Conservation (phyloP, 1,140 invertebrate species). For the Protaetia brevitarsis region DNA sequence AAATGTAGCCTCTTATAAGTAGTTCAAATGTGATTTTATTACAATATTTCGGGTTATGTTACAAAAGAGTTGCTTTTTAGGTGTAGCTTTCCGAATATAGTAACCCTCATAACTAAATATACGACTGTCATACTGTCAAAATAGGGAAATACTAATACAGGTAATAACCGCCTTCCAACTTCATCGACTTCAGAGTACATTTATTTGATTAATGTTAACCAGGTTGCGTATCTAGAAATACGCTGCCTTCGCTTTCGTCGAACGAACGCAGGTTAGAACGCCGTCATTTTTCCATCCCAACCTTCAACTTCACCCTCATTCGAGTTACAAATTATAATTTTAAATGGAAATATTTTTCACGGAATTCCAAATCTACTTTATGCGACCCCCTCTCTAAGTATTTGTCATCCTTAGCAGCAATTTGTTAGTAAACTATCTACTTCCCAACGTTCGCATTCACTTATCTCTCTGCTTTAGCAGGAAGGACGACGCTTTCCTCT, state of each 20-base stretch:
- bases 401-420: conserved; percentile 22
- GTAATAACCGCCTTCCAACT: no score
- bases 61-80: no score
- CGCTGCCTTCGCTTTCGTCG: no score
- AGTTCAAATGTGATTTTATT: no score
- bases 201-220: conserved; percentile 21
- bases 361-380: conserved; percentile 17
- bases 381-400: no score
- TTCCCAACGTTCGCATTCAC: conserved; percentile 3
- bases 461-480: conserved; percentile 15
- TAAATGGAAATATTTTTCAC: conserved; percentile 20
- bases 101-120: no score
- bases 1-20: no score
- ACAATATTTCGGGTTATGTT: no score
- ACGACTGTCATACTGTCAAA: no score
- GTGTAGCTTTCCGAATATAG: no score
- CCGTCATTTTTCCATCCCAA: background rate
- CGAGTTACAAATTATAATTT: conserved; percentile 20
- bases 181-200: conserved; percentile 21
- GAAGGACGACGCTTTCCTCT: background rate
- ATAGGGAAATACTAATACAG: no score
- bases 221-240: background rate
- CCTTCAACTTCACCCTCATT: background rate
- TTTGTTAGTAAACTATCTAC: conserved; percentile 20
- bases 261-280: background rate